Evolutionary conservation across 2,888 invertebrate genomes (phyloP), one percentile per base, ranked within the genome.

Genomic region (Meta bourneti): DNA sequence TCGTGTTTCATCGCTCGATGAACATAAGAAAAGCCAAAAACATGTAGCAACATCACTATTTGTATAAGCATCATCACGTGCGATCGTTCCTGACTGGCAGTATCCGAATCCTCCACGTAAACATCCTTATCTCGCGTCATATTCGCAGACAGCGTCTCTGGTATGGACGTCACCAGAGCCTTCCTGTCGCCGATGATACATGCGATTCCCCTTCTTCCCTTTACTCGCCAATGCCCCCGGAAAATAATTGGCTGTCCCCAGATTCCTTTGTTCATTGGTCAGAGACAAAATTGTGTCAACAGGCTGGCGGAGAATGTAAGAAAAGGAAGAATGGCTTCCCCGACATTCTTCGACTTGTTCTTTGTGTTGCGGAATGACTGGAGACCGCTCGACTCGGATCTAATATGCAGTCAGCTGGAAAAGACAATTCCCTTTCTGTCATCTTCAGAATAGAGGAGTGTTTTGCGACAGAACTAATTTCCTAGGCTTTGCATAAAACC

Each of bases 261-360:
- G 75, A 20, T 34, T 75, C 16, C 75, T 75, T 20, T 19, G 71
- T 20, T 71, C 71, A 71, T 71, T 71, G 71, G 71, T 16, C 19
- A 20, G 71, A 9, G 71, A 71, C 71, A 71, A 71, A 71, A 71
- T 71, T 71, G 71, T 71, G 71, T 71, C 71, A 71, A 71, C 71
- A 71, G 19, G 71, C 20, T n/a, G 71, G 71, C 20, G 2, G 71
- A 13, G 71, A 71, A 34, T 34, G 7, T 20, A 71, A 71, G 19
- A 71, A 71, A 9, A 71, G 20, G 20, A 71, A 19, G 71, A 71
- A 20, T 19, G 71, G 20, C 19, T 19, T 20, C 7, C 16, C 19
- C 0, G 19, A 20, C 71, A 71, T 71, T 71, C 71, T 71, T 71
- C 71, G 71, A 1, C 16, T 71, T 20, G 20, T 71, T 71, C 71